Percentiles rank a stretch among this genome's conserved stretches.
phyloP scores from a whole-genome alignment of 2,888 invertebrate genomes.

The Caenorhabditis sinica region DNA sequence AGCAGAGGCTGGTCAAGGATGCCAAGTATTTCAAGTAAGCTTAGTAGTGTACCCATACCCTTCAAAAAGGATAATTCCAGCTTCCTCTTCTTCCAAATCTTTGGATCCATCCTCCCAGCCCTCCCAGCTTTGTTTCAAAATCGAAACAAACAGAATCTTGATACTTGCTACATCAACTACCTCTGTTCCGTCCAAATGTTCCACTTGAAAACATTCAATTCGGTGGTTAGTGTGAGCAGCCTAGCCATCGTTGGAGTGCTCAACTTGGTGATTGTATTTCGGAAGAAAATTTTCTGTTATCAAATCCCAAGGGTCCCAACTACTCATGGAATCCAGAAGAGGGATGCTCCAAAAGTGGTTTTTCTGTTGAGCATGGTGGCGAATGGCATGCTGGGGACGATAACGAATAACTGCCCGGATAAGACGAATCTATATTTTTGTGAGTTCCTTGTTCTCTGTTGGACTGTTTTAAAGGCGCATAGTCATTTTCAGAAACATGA shows the following conservation, averaged over 20 bases:
- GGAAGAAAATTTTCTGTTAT: slow-evolving; percentile 31
- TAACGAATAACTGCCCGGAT: slow-evolving; percentile 20
- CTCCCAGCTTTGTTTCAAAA: slow-evolving; percentile 37
- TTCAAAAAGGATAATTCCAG: too few relatives aligned
- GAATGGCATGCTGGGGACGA: slow-evolving; percentile 19
- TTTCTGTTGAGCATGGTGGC: slow-evolving; percentile 21
- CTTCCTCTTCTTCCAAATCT: slow-evolving; percentile 46
- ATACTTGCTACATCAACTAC: slow-evolving; percentile 34
- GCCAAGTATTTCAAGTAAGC: slow-evolving; percentile 44
- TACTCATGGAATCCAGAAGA: slow-evolving; percentile 31
- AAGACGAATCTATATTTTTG: slow-evolving; percentile 13
- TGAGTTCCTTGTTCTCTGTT: too few relatives aligned
- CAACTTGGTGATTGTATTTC: slow-evolving; percentile 32
- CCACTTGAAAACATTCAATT: slow-evolving; percentile 15
- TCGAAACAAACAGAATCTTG: slow-evolving; percentile 8
- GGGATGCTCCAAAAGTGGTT: slow-evolving; percentile 48
- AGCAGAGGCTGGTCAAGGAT: slow-evolving; percentile 24
- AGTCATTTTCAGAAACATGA: too few relatives aligned
- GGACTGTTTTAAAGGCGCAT: too few relatives aligned
- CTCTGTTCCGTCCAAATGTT: slow-evolving; percentile 14
- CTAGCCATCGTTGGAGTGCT: slow-evolving; percentile 28
- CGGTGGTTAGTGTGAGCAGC: slow-evolving; percentile 28
- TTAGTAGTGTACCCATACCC: too few relatives aligned
- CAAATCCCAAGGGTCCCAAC: slow-evolving; percentile 1
- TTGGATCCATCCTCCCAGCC: slow-evolving; percentile 34